Conservation (phyloP, 2,113 vertebrate species). For the Uria aalge region DNA sequence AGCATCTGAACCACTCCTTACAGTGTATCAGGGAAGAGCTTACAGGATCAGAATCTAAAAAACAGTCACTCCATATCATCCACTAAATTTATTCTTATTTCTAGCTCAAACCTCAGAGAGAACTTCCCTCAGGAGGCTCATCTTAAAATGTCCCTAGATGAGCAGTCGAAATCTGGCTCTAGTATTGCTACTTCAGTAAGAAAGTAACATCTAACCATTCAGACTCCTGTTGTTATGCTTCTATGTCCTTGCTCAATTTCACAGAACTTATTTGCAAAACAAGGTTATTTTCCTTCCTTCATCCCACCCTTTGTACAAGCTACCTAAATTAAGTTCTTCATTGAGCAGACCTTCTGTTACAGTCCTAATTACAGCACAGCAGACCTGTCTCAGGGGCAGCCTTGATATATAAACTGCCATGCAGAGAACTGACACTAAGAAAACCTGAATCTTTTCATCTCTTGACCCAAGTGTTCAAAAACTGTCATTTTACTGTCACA, state of each 20-base stretch:
- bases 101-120: background rate
- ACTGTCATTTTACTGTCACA: conserved; percentile 1
- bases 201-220: background rate
- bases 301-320: background rate
- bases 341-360: background rate
- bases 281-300: background rate
- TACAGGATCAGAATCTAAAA: background rate
- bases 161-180: background rate
- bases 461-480: background rate
- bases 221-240: background rate
- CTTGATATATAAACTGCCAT: background rate
- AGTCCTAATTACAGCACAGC: background rate
- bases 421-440: background rate
- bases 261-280: background rate
- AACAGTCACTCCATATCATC: background rate
- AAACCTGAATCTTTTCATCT: background rate
- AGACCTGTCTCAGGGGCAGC: background rate
- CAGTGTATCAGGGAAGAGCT: background rate
- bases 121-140: background rate
- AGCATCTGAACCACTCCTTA: background rate
- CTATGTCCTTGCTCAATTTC: background rate
- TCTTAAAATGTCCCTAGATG: background rate
- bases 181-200: background rate
- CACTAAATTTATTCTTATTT: background rate
- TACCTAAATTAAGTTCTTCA: background rate